Percentiles rank a stretch among this genome's conserved stretches.
phyloP scores from a whole-genome alignment of 2,113 vertebrate genomes.

The Empidonax alnorum region DNA sequence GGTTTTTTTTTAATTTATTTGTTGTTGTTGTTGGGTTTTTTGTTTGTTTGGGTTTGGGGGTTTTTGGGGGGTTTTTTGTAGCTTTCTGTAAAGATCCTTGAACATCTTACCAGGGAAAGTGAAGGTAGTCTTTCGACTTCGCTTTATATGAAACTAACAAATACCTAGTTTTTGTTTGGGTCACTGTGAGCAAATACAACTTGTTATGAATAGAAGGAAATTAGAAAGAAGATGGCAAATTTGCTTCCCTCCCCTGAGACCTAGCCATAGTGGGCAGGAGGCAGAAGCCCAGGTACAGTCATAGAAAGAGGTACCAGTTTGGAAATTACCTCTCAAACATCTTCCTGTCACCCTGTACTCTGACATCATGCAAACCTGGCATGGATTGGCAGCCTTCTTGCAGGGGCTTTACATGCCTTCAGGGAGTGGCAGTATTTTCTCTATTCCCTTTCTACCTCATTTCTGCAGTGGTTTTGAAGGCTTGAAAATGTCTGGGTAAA shows the following conservation, averaged over 20 bases:
- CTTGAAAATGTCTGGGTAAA: background rate
- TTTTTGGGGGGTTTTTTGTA: background rate
- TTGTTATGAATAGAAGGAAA: background rate
- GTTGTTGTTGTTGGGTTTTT: too few relatives aligned
- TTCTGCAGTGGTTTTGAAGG: background rate
- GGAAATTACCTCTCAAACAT: background rate
- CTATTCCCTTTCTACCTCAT: background rate
- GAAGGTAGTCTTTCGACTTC: background rate
- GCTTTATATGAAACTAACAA: background rate
- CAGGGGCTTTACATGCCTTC: background rate
- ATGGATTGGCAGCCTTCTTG: background rate
- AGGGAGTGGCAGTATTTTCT: background rate
- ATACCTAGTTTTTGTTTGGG: background rate
- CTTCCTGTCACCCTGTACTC: background rate
- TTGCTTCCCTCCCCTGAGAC: background rate
- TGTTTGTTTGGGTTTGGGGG: too few relatives aligned
- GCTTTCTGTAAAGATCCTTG: background rate
- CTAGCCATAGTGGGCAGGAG: background rate
- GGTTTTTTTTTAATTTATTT: too few relatives aligned
- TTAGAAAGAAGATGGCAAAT: background rate
- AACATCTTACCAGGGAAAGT: background rate
- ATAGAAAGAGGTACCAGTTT: background rate
- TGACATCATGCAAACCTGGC: background rate
- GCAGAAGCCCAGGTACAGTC: background rate
- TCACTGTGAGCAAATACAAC: background rate